Percentiles rank a stretch among this genome's conserved stretches.
Evolutionary conservation across 2,113 vertebrate species (phyloP).

Genomic region (Maccullochella peelii): DNA sequence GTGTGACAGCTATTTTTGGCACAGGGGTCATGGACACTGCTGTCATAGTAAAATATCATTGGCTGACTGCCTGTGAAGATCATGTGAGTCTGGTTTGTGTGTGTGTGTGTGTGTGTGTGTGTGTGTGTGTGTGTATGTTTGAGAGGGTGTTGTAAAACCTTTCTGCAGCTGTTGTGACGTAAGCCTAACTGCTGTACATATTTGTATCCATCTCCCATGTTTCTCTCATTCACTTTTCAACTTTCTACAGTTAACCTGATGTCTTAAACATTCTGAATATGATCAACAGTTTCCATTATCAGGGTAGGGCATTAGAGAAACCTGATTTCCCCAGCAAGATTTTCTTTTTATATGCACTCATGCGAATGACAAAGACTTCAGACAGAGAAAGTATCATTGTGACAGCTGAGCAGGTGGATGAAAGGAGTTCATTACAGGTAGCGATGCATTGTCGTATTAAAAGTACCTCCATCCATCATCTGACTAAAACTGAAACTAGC

Average conservation of each 20-base stretch:
- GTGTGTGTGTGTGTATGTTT: background rate
- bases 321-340: background rate
- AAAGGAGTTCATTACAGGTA: too few species aligned
- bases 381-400: too few species aligned
- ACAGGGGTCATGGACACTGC: conserved; percentile 4
- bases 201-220: background rate
- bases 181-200: background rate
- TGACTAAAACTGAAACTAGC: too few species aligned
- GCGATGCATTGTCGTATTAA: too few species aligned
- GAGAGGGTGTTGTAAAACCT: background rate
- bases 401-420: too few species aligned
- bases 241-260: too few species aligned
- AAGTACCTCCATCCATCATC: too few species aligned
- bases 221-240: background rate
- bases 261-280: background rate
- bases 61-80: background rate
- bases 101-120: background rate
- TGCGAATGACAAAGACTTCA: too few species aligned
- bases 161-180: conserved; percentile 7
- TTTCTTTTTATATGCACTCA: too few species aligned
- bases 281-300: background rate
- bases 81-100: background rate
- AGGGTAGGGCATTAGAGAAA: background rate
- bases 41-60: background rate
- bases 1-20: conserved; percentile 19